Percentiles rank a stretch among this genome's conserved stretches.
phyloP scores from a whole-genome alignment of 2,113 vertebrate genomes.

The Dasyornis broadbenti region DNA sequence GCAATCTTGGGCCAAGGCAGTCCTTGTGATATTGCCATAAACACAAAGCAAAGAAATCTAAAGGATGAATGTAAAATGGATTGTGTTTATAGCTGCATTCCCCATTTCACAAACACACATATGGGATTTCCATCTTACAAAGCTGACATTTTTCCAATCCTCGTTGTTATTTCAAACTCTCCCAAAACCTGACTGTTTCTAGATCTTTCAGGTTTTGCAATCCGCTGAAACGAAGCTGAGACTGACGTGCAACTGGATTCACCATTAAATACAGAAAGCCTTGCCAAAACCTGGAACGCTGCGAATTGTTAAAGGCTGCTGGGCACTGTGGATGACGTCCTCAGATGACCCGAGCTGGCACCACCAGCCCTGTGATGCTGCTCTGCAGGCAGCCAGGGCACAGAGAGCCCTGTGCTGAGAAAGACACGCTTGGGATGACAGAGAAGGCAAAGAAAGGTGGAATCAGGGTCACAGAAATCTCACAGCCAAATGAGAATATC shows the following conservation, averaged over 20 bases:
- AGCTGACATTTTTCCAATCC: not conserved
- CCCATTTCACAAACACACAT: not conserved
- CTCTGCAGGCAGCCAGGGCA: not conserved
- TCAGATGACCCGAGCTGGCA: not conserved
- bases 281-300: not conserved
- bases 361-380: not conserved
- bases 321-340: not conserved
- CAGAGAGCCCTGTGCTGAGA: not conserved
- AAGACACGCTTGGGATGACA: fast-evolving
- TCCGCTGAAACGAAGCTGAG: not conserved
- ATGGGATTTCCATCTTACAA: not conserved
- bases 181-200: not conserved
- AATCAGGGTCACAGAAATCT: not conserved
- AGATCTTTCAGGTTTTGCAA: not conserved
- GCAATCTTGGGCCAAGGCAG: not conserved
- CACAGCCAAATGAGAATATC: too few relatives aligned
- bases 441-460: not conserved
- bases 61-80: not conserved
- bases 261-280: not conserved
- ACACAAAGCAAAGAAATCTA: not conserved
- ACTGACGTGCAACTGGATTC: not conserved
- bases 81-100: not conserved
- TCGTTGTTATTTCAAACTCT: not conserved
- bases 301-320: not conserved
- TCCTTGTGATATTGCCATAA: not conserved